Evolutionary conservation across 1,140 invertebrate genomes (phyloP).

Genomic region (Catajapyx aquilonaris): DNA sequence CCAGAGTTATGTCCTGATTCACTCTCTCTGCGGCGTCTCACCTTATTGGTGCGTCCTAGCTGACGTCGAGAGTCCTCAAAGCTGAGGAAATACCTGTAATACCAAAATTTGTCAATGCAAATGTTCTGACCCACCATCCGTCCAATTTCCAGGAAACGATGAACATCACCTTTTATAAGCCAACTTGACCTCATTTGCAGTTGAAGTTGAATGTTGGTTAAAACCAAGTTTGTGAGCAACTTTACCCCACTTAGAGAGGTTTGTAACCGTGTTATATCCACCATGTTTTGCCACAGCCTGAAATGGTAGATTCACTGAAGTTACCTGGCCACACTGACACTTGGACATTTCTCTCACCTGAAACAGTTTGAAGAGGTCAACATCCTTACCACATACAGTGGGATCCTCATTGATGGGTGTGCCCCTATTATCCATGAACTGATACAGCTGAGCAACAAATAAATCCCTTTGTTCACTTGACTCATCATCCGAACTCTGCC

Average conservation of each 20-base stretch:
- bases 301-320: slow-evolving; percentile 2
- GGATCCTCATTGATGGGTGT: slow-evolving; percentile 91
- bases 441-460: slow-evolving; percentile 91
- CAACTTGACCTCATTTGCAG: slow-evolving; percentile 70
- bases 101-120: no score
- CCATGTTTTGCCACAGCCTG: slow-evolving; percentile 73
- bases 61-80: slow-evolving; percentile 93
- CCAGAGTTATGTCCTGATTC: slow-evolving; percentile 38
- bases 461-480: slow-evolving; percentile 86
- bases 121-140: no score
- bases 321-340: neutral
- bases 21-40: slow-evolving; percentile 50
- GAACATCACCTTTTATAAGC: slow-evolving; percentile 64
- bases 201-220: slow-evolving; percentile 41
- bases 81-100: slow-evolving; percentile 53
- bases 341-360: slow-evolving; percentile 17
- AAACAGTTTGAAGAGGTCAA: slow-evolving; percentile 83
- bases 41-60: slow-evolving; percentile 77
- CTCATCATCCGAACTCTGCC: slow-evolving; percentile 64
- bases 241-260: slow-evolving; percentile 80
- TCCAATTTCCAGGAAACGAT: neutral
- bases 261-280: slow-evolving; percentile 84
- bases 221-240: slow-evolving; percentile 63
- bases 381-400: slow-evolving; percentile 63
- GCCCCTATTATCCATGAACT: slow-evolving; percentile 94